Base-by-base conservation (phyloP, 1,140 invertebrate genomes). In the Grapholita molesta region DNA sequence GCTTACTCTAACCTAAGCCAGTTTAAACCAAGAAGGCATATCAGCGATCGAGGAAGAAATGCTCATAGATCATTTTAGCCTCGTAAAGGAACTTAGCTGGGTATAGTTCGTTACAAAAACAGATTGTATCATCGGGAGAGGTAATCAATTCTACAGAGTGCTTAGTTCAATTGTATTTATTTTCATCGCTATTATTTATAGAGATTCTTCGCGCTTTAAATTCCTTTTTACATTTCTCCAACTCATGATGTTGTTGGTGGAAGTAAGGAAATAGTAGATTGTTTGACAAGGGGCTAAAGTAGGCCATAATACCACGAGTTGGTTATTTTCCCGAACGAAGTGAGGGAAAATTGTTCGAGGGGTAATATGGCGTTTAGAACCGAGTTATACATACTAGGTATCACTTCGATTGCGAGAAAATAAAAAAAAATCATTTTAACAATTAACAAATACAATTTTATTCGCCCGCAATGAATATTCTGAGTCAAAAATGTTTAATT, bases 101-200 rank as follows among this genome's bases (percentile, higher is more conserved):
- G 53, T 57, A 61, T 32, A 28, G 24, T 61, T 61, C 55, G 55
- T 61, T 61, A 61, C 55, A 28, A 25, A 61, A 61, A 61, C 55
- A 61, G 55, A 61, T 61, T 28, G 55, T 61, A 61, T 61, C 53
- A 24, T 24, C 55, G 28, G 24, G 24, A 61, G 55, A 61, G 55
- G 55, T 15, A 61, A 61, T 61, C 55, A 61, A 61, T 61, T 61
- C 24, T 32, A 5, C 55, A 28, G 24, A 11, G 28, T 57, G 24
- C 24, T 57, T 57, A 28, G 55, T 30, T 61, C 24, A 30, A 61
- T 28, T 61, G 25, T 7, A 61, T n/a, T 61, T 61, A 61, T 61
- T 61, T 61, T 25, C 53, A 30, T 61, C 12, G 15, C 25, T 61
- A 30, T 28, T 15, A 6, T 61, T 28, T 61, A 30, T 28, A 57